Base-by-base conservation (phyloP, 64 coral and sea anemone genomes). In the Pocillopora verrucosa region DNA sequence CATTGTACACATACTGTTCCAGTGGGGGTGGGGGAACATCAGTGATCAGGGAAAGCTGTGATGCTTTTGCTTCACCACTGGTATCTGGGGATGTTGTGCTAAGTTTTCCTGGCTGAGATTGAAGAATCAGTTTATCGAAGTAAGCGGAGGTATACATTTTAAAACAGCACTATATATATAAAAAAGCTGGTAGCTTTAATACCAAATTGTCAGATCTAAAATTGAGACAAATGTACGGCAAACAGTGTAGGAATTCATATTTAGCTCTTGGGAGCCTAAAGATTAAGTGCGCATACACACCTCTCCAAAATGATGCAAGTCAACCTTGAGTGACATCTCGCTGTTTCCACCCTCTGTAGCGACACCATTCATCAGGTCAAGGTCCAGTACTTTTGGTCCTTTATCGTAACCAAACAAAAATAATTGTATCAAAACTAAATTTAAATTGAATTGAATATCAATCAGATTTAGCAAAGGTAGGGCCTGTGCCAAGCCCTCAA, bases 1-100 rank as follows among this genome's bases (percentile, higher is more conserved):
- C 95, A 13, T 24, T 93, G 88, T 97, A 93, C 56, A 97, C 95
- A 93, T 97, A 97, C 35, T 93, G 95, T 51, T 97, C 95, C 72
- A 97, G 73, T 73, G 95, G 95, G 61, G 91, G 95, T 61, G 95
- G 95, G 17, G 95, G 95, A 19, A 80, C 92, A 61, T 93, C 95
- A 36, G 95, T 97, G 22, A 92, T 97, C 36, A 97, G 87, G 0
- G 95, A 76, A 15, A 96, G 80, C 24, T 81, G 70, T 25, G 90
- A 84, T 20, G 80, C 77, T 87, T 74, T 77, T 67, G 73, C 73
- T n/a, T 96, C 90, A 20, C 22, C 16, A 2, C 70, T 67, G 38
- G 64, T 5, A 30, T 72, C 41, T 11, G 22, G 19, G 11, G 82
- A 56, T 72, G 82, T 1, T 6, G 24, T 51, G 56, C 64, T 65